Conservation (phyloP, 2,797 vertebrate species). For the Astyanax mexicanus region DNA sequence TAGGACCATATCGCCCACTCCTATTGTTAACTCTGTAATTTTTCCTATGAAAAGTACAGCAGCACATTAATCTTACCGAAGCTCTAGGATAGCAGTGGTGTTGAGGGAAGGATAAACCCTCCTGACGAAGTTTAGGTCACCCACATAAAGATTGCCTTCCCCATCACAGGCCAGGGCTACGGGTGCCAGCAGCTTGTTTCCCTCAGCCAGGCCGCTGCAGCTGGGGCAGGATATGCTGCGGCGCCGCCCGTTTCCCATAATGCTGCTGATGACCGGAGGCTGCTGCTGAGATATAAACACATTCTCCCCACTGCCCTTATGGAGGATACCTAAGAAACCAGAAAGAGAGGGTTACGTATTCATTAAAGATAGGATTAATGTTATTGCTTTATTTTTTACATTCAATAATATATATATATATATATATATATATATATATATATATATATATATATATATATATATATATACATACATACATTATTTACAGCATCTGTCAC, state of each 20-base stretch:
- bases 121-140: constrained; percentile 89
- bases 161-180: constrained; percentile 86
- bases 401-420: too few relatives aligned
- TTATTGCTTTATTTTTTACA: too few relatives aligned
- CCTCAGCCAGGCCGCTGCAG: constrained; percentile 90
- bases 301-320: constrained; percentile 90
- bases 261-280: constrained; percentile 87
- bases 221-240: constrained; percentile 91
- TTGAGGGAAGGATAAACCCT: constrained; percentile 89
- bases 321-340: constrained; percentile 81
- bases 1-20: too few relatives aligned
- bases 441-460: too few relatives aligned
- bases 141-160: constrained; percentile 88
- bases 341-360: not conserved
- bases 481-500: too few relatives aligned
- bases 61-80: constrained; percentile 77
- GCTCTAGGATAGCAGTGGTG: constrained; percentile 88
- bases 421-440: too few relatives aligned
- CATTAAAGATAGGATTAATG: not conserved
- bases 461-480: too few relatives aligned
- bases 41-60: not conserved
- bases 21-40: too few relatives aligned
- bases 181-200: constrained; percentile 89
- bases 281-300: constrained; percentile 87
- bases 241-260: constrained; percentile 89